Evolutionary conservation across 2,113 vertebrate genomes (phyloP).

Genomic region (Melanerpes aurifrons): DNA sequence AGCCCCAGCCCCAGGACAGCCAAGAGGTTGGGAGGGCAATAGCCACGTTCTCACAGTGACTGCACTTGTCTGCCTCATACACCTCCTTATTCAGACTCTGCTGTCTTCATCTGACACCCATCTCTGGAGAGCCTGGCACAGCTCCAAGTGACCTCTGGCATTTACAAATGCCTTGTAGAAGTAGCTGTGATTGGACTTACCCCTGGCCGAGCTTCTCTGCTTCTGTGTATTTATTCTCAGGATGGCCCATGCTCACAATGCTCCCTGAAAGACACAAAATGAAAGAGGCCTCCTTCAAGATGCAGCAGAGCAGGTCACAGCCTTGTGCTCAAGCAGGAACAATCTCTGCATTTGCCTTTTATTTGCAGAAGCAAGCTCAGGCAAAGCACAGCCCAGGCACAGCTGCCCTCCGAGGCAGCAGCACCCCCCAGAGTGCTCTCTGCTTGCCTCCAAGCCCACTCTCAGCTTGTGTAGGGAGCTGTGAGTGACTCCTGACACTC

Average conservation of each 20-base stretch:
- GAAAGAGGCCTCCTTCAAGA: not conserved
- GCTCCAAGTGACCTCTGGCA: not conserved
- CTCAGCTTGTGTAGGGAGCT: not conserved
- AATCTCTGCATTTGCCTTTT: not conserved
- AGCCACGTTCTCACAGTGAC: not conserved
- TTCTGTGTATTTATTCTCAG: constrained; percentile 97
- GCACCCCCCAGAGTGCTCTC: not conserved
- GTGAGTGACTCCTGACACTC: not conserved
- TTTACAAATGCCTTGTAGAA: not conserved
- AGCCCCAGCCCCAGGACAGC: not conserved
- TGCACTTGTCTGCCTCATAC: constrained; percentile 79
- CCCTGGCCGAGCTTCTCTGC: constrained; percentile 99
- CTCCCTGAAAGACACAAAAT: constrained; percentile 82
- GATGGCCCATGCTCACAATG: constrained; percentile 96
- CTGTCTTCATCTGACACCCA: not conserved
- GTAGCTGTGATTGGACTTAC: constrained; percentile 78
- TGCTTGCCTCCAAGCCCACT: fast-evolving
- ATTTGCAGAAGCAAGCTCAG: not conserved
- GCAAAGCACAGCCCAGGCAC: not conserved
- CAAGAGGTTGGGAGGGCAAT: not conserved
- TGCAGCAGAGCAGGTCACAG: not conserved
- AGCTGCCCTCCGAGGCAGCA: not conserved
- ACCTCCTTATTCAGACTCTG: not conserved
- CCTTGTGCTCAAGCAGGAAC: not conserved
- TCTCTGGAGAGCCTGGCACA: not conserved